These are phyloP conservation scores for Proterorhinus semilunaris DNA, from an alignment of 2,113 vertebrate species.

Conservation along the genomic window DNA sequence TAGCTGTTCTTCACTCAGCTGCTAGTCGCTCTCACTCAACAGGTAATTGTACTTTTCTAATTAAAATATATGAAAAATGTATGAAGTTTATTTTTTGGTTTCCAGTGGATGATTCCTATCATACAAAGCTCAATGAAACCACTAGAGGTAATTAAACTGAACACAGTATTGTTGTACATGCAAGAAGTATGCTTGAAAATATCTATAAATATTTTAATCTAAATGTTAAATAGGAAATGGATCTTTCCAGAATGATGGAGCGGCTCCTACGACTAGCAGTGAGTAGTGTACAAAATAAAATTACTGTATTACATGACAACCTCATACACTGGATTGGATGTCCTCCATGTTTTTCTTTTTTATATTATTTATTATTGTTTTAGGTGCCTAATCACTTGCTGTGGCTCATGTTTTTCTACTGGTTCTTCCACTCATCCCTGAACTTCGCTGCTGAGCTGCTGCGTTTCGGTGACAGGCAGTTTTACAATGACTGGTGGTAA, in stretches of 20 bases:
- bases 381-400: conserved; percentile 92
- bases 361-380: not conserved
- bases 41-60: conserved; percentile 73
- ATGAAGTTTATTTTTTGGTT: not conserved
- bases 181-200: not conserved
- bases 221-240: conserved; percentile 82
- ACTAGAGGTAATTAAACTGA: conserved; percentile 75
- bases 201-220: not conserved
- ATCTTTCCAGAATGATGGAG: conserved; percentile 86
- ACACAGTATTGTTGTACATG: not conserved
- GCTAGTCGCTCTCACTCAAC: conserved; percentile 87
- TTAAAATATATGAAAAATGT: not conserved
- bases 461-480: conserved; percentile 89
- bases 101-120: conserved; percentile 90
- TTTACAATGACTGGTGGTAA: conserved; percentile 95
- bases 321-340: no score
- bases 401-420: conserved; percentile 96
- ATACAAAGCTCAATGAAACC: conserved; percentile 95
- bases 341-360: no score
- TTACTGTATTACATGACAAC: not conserved
- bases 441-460: conserved; percentile 87
- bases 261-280: conserved; percentile 89
- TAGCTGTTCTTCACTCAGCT: conserved; percentile 88
- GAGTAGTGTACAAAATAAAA: conserved; percentile 54
- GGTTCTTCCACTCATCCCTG: conserved; percentile 90